A percentile compares a stretch with the other conserved stretches of the same genome.
Conservation (phyloP, 2,797 vertebrate genomes). For the Poliocrania exsul region DNA sequence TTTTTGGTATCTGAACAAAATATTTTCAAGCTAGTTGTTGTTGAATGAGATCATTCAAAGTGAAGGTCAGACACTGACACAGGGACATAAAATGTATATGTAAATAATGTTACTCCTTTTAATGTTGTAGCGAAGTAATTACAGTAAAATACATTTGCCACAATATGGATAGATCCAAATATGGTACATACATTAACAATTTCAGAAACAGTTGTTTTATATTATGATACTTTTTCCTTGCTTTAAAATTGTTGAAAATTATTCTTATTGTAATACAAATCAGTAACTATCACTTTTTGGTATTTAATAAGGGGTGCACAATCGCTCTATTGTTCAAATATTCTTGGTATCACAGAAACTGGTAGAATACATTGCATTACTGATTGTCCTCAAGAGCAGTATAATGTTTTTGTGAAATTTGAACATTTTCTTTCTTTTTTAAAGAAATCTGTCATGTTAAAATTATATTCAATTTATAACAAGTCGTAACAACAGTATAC, state of each 20-base stretch:
- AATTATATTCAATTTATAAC: background rate
- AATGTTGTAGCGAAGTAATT: conserved; percentile 1
- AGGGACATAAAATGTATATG: background rate
- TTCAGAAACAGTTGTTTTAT: background rate
- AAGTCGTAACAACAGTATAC: background rate
- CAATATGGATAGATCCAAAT: background rate
- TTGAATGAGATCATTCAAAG: background rate
- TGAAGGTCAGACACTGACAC: background rate
- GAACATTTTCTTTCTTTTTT: background rate
- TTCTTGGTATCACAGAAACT: background rate
- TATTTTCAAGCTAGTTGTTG: conserved; percentile 15
- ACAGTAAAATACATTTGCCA: background rate
- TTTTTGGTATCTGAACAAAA: background rate
- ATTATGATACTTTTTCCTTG: background rate
- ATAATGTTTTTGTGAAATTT: background rate
- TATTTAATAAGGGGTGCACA: background rate
- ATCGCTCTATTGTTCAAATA: background rate
- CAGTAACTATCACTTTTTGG: background rate
- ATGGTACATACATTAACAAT: background rate
- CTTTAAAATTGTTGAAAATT: background rate
- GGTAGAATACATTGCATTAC: background rate
- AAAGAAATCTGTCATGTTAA: background rate
- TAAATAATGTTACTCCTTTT: background rate
- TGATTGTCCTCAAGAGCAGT: fast-evolving
- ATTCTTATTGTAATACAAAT: background rate